Evolutionary conservation across 2,113 vertebrate species (phyloP), one percentile per base, ranked within the genome.

Genomic region (Dendrocopos noguchii): DNA sequence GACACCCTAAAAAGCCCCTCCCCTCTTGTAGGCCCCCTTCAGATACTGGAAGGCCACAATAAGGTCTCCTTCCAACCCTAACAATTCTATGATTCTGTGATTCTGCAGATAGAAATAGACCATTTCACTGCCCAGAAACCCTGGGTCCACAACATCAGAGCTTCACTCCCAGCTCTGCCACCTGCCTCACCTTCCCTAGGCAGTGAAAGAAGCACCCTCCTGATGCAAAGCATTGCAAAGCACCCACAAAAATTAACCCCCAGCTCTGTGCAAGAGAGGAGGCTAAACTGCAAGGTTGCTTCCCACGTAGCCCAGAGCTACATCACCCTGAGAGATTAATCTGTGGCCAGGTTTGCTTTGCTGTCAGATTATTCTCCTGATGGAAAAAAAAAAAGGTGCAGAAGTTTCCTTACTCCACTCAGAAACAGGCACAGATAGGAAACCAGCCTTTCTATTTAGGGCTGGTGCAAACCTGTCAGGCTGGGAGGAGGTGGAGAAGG

Each of bases 211-310:
- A 34, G 72, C 65, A 16, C 71, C 47, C 66, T 78, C 53, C 25
- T 2, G 0, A 12, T 0, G 1, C 1, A 4, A 27, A 27, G 61
- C 25, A 27, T 1, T 19, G 27, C 25, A 33, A 53, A 93, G 34
- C 31, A 66, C 34, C n/a, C 63, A 75, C 39, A 61, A 52, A 90
- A 83, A 74, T 57, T 28, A 83, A 86, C 60, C 24, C 65, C 39
- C 39, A 33, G 60, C 56, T 86, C 46, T 3, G 1, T 5, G 22
- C 44, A 65, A 70, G 22, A 31, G 18, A 60, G 29, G 14, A 77
- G 6, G 50, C 12, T 60, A 39, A 85, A 72, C 60, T 42, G 19
- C 72, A 53, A 61, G 64, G 55, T 13, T 66, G 31, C 44, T 64
- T 31, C 25, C 17, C 60, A 61, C 0, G 5, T 10, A 64, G 44